These are phyloP conservation scores for Columbina picui DNA, from an alignment of 2,113 vertebrate genomes.

Conservation along the genomic window DNA sequence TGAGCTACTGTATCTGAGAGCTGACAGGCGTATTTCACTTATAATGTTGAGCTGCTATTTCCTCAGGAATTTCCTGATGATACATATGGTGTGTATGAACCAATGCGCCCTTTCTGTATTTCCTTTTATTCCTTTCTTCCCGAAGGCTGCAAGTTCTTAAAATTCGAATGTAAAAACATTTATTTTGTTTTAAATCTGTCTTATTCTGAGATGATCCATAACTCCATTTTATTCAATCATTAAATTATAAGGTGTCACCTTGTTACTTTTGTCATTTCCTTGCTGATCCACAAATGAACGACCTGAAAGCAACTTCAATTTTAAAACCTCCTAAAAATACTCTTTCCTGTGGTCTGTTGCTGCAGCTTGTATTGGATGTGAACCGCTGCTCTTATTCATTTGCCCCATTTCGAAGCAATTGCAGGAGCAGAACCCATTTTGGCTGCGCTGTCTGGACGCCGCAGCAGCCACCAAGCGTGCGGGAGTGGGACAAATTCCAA, in stretches of 20 bases:
- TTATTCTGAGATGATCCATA: background rate
- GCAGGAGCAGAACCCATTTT: background rate
- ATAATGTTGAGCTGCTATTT: background rate
- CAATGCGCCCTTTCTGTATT: background rate
- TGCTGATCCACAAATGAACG: fast-evolving
- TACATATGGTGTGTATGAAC: background rate
- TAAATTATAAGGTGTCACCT: constrained; percentile 17
- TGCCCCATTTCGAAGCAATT: background rate
- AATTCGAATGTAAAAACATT: background rate
- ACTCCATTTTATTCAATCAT: background rate
- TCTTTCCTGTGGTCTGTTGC: background rate
- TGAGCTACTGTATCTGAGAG: background rate
- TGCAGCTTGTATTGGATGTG: background rate
- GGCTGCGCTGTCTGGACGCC: background rate
- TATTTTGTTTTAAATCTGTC: background rate
- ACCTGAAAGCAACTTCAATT: background rate
- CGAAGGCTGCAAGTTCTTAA: background rate
- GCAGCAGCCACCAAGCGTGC: fast-evolving
- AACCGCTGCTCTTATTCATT: background rate
- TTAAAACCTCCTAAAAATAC: background rate
- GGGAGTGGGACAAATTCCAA: background rate
- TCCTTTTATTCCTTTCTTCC: background rate
- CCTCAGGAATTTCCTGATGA: constrained; percentile 12
- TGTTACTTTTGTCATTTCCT: constrained; percentile 5
- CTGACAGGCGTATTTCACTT: background rate